A percentile compares a stretch with the other conserved stretches of the same genome.
Evolutionary conservation across 2,113 vertebrate species (phyloP).

Genomic region (Xyliphius kryptos): DNA sequence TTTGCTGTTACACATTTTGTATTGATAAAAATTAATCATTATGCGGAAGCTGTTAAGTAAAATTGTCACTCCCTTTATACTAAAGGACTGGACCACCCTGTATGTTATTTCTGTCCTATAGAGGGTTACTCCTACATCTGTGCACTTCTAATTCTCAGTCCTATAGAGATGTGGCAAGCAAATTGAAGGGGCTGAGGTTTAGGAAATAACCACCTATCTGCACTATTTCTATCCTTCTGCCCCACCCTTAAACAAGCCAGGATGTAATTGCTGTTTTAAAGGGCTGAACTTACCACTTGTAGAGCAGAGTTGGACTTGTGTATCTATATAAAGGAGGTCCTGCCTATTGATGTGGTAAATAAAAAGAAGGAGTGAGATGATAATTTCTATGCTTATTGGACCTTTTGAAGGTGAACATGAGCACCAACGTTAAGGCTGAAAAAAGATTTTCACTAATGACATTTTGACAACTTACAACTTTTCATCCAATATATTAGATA

Average conservation of each 20-base stretch:
- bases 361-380: background rate
- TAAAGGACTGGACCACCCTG: conserved; percentile 10
- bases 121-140: conserved; percentile 4
- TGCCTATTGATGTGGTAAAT: conserved; percentile 31
- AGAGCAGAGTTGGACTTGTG: conserved; percentile 31
- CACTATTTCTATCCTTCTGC: conserved; percentile 50
- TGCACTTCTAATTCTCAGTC: background rate
- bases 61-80: background rate
- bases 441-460: no score
- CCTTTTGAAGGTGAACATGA: background rate
- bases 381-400: conserved; percentile 5
- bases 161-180: conserved; percentile 21
- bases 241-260: conserved; percentile 56
- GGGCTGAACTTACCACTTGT: conserved; percentile 56
- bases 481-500: no score
- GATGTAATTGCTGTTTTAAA: conserved; percentile 57
- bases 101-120: conserved; percentile 14
- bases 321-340: conserved; percentile 48
- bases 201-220: conserved; percentile 55
- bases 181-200: conserved; percentile 51
- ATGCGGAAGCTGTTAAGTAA: no score
- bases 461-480: no score
- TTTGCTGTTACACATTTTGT: no score
- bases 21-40: no score
- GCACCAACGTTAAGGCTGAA: no score